Evolutionary conservation across 2,797 vertebrate species (phyloP).

Genomic region (Allobates femoralis): DNA sequence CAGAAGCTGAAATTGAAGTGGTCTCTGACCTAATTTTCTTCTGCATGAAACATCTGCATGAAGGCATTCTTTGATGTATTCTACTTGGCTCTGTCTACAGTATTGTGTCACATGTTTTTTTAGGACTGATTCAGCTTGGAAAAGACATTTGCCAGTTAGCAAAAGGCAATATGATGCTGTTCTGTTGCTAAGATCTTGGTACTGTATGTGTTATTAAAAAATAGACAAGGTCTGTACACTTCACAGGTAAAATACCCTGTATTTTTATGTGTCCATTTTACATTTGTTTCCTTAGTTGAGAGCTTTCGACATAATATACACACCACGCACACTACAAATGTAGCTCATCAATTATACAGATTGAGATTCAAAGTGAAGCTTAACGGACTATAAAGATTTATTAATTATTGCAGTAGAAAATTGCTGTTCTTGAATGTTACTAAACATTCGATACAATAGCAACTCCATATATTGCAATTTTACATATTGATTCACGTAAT

Average conservation of each 20-base stretch:
- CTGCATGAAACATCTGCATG: constrained; percentile 87
- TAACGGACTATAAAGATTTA: neutral
- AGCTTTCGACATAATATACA: neutral
- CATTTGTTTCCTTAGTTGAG: neutral
- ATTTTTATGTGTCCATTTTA: neutral
- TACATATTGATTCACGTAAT: neutral
- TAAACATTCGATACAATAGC: neutral
- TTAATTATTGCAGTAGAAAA: neutral
- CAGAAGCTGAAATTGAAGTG: constrained; percentile 88
- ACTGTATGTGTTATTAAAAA: constrained; percentile 75
- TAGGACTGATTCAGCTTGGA: constrained; percentile 76
- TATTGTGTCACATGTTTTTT: constrained; percentile 82
- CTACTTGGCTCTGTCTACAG: constrained; percentile 84
- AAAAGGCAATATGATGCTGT: constrained; percentile 83
- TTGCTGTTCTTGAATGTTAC: neutral
- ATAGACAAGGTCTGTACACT: constrained; percentile 79
- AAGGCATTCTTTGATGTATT: constrained; percentile 87
- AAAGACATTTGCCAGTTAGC: constrained; percentile 82
- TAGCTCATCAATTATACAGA: neutral
- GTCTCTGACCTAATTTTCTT: constrained; percentile 88
- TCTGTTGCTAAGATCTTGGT: constrained; percentile 80
- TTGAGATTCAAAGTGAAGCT: neutral
- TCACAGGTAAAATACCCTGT: neutral
- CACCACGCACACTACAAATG: neutral
- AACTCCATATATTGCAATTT: neutral